Evolutionary conservation across 2,113 vertebrate species (phyloP).

Genomic region (human): GRCh38 chr2:64632001-64632500

Average conservation of each 20-base stretch:
- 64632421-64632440: background rate
- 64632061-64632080: conserved; percentile 43
- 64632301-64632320: conserved; percentile 63
- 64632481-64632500: background rate
- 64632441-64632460: background rate
- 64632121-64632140: conserved; percentile 50
- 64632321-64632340: conserved; percentile 51
- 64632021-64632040: conserved; percentile 80
- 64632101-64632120: conserved; percentile 70
- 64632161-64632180: conserved; percentile 77
- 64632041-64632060: conserved; percentile 77
- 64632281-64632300: conserved; percentile 10
- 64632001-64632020: conserved; percentile 75
- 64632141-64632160: conserved; percentile 56
- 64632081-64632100: conserved; percentile 19
- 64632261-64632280: conserved; percentile 33
- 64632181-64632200: conserved; percentile 51
- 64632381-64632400: conserved; percentile 43
- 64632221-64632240: conserved; percentile 8
- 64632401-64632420: conserved; percentile 51
- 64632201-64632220: conserved; percentile 56
- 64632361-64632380: conserved; percentile 64
- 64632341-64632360: conserved; percentile 62
- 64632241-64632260: conserved; percentile 23
- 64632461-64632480: background rate